Base-by-base conservation (phyloP, 2,888 invertebrate species). In the Tipula confusa region DNA sequence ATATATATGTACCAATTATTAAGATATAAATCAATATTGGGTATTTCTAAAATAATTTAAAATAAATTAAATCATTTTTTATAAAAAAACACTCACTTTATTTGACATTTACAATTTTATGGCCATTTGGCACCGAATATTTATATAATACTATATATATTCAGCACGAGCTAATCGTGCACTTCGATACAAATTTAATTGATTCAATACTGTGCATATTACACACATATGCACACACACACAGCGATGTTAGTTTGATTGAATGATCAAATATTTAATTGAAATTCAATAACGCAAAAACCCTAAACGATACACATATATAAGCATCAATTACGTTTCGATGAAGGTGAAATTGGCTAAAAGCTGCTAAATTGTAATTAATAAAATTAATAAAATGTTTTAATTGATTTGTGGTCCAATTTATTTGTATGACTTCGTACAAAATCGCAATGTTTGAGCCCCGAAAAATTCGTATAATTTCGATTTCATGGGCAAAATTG, bases 21-120 rank as follows among this genome's bases (percentile, higher is more conserved):
- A 64, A 64, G 64, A 64, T 64, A 64, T 64, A 64, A 64, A 64
- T 64, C 64, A 64, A 64, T 64, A 64, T 64, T 64, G 64, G 18
- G 24, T 64, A 64, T 64, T 64, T 64, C 9, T 18, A 64, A 64
- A 64, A 64, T 64, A 64, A 24, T 64, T 48, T 18, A 18, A 48
- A 48, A 48, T 48, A 48, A 24, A 24, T 48, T 18, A 18, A 48
- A 48, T 18, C 18, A 48, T 9, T 15, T 48, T 64, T 64, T 64
- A 9, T 64, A 64, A n/a, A n/a, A n/a, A n/a, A 64, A 64, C 64
- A 64, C 64, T 64, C 64, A 43, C 43, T 64, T 24, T 24, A 9
- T 64, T 64, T 64, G 64, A 64, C 24, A 64, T 64, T 64, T 64
- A 24, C 64, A 64, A 64, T 64, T 24, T 64, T 64, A 64, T 64